phyloP scores from a whole-genome alignment of 2,888 invertebrate species.

The Rapana venosa region DNA sequence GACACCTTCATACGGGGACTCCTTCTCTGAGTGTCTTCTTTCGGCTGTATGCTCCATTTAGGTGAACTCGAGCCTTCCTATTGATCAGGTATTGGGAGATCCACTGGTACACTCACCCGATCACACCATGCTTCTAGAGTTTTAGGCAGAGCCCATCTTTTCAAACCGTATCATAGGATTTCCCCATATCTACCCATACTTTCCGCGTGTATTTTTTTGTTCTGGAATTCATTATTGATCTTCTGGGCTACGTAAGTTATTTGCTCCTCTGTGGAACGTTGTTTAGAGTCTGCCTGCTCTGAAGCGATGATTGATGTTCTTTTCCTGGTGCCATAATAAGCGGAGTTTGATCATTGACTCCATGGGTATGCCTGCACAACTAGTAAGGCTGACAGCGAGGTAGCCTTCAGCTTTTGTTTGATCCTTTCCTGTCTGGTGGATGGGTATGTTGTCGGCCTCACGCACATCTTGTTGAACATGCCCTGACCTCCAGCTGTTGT shows the following conservation, averaged over 20 bases:
- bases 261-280: constrained; percentile 24
- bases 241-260: not conserved
- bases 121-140: too few species aligned
- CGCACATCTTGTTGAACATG: constrained; percentile 7
- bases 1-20: too few species aligned
- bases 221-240: too few species aligned
- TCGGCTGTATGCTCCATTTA: too few species aligned
- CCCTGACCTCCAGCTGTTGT: constrained; percentile 29
- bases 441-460: constrained; percentile 11
- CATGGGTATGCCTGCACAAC: constrained; percentile 7
- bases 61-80: too few species aligned
- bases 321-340: not conserved
- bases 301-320: constrained; percentile 15
- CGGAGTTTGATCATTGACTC: not conserved
- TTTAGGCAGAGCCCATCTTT: too few species aligned
- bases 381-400: constrained; percentile 19
- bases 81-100: too few species aligned
- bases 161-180: too few species aligned
- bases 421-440: constrained; percentile 33
- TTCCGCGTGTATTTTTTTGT: too few species aligned
- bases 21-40: too few species aligned
- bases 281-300: constrained; percentile 30
- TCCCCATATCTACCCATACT: too few species aligned
- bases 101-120: too few species aligned
- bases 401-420: not conserved